Evolutionary conservation across 2,888 invertebrate species (phyloP).

Genomic region (Seira ritae): DNA sequence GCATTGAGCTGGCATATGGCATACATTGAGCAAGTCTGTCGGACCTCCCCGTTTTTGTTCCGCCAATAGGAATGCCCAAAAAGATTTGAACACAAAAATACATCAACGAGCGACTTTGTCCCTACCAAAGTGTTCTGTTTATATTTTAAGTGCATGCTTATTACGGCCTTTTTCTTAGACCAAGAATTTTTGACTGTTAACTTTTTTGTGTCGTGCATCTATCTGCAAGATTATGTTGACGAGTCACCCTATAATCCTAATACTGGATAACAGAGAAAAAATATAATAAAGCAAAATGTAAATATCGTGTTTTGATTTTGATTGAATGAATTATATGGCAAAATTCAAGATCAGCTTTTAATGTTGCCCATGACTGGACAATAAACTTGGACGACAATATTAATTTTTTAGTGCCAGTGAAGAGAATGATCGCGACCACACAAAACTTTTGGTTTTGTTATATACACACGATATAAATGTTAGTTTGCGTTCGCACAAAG

Average conservation of each 20-base stretch:
- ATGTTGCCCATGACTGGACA: conserved; percentile 37
- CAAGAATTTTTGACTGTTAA: conserved; percentile 45
- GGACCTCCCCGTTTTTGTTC: background rate
- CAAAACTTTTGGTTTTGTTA: background rate
- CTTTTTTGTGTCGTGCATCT: conserved; percentile 12
- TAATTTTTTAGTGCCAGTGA: background rate
- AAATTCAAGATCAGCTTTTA: background rate
- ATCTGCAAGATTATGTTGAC: background rate
- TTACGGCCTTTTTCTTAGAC: background rate
- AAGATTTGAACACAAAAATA: conserved; percentile 31
- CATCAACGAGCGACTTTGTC: conserved; percentile 48
- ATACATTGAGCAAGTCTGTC: no score
- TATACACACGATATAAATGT: no score
- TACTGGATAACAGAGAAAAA: no score
- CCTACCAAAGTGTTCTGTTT: background rate
- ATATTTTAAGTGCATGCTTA: background rate
- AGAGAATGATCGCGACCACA: background rate
- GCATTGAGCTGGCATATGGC: no score
- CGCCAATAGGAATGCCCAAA: background rate
- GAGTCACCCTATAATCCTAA: no score
- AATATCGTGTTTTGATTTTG: background rate
- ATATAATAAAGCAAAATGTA: background rate
- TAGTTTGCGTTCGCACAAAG: no score
- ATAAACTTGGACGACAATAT: background rate
- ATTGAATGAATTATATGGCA: background rate